Evolutionary conservation across 2,113 vertebrate genomes (phyloP), one percentile per base, ranked within the genome.

Genomic region (Hemibagrus wyckioides): DNA sequence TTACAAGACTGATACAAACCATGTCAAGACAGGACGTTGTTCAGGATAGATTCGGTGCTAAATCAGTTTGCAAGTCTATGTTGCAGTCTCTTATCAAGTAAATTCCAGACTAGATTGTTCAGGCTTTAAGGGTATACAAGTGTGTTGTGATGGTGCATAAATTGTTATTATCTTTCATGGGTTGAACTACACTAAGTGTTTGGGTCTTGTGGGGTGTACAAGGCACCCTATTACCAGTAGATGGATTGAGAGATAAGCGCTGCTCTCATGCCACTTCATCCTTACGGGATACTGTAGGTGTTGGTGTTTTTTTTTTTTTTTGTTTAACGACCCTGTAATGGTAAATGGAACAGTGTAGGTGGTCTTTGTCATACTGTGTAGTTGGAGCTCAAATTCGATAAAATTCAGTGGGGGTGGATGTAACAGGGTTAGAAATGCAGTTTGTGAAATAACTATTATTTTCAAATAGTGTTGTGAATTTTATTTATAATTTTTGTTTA

Each of bases 211-310:
- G 41, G 73, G 84, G 54, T 85, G 57, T 83, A 83, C 44, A 63
- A 36, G 15, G 77, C 85, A 87, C 56, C 50, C 63, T 87, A 30
- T 54, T 65, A 30, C 61, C 77, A 80, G 85, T 65, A 17, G 76
- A 52, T 86, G 85, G 85, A 48, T 25, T 52, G 85, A 86, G 61
- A 57, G 79, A 21, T 73, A 23, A 17, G 36, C 33, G 23, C 65
- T 75, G 50, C 80, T 87, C 80, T 87, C 79, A 41, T 82, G 39
- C 79, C 52, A 75, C 86, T 87, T 82, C 36, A 61, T 81, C 80
- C 65, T 73, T 56, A 57, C 28, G 33, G 63, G 63, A 59, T 75
- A 87, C 63, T 8, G 36, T 75, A 23, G 65, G 4, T 50, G 54
- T 54, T 87, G 67, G 63, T n/a, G n/a, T n/a, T n/a, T n/a, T n/a